phyloP scores from a whole-genome alignment of 2,113 vertebrate species.

The Colistium nudipinnis region DNA sequence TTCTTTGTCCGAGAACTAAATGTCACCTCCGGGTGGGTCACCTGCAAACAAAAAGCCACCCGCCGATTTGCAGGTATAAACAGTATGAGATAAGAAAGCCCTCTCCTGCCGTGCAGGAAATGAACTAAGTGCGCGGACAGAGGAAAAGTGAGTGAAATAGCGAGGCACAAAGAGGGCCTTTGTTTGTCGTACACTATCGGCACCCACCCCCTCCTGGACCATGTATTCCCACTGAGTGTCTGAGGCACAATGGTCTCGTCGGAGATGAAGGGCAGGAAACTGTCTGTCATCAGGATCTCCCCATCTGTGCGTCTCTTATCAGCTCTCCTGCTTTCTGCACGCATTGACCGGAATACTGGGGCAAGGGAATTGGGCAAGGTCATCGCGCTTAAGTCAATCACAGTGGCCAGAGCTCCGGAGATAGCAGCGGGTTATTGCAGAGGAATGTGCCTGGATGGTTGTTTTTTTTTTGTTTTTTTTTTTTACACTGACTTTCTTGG shows the following conservation, averaged over 20 bases:
- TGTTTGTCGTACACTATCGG: conserved; percentile 76
- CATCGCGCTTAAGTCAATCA: conserved; percentile 74
- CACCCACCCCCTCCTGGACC: conserved; percentile 66
- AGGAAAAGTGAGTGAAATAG: conserved; percentile 61
- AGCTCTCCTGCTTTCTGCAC: conserved; percentile 65
- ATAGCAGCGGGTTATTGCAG: conserved; percentile 57
- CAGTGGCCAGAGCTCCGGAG: conserved; percentile 69
- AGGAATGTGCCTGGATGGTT: conserved; percentile 60
- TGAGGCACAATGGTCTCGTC: conserved; percentile 63
- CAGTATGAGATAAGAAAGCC: conserved; percentile 77
- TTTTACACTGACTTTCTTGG: conserved; percentile 37
- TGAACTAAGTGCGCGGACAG: conserved; percentile 72
- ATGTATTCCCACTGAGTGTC: conserved; percentile 56
- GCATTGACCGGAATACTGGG: conserved; percentile 67
- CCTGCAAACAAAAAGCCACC: conserved; percentile 80
- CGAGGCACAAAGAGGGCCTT: conserved; percentile 76
- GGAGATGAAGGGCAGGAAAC: conserved; percentile 73
- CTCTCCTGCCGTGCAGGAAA: conserved; percentile 77
- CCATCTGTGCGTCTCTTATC: conserved; percentile 76
- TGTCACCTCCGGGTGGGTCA: conserved; percentile 80
- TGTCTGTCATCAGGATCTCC: conserved; percentile 70
- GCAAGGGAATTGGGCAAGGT: conserved; percentile 74
- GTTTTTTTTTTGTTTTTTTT: no score
- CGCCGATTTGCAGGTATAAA: conserved; percentile 80
- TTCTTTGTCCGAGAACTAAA: conserved; percentile 77